phyloP scores from a whole-genome alignment of 2,797 vertebrate species.

The Passerculus sandwichensis region DNA sequence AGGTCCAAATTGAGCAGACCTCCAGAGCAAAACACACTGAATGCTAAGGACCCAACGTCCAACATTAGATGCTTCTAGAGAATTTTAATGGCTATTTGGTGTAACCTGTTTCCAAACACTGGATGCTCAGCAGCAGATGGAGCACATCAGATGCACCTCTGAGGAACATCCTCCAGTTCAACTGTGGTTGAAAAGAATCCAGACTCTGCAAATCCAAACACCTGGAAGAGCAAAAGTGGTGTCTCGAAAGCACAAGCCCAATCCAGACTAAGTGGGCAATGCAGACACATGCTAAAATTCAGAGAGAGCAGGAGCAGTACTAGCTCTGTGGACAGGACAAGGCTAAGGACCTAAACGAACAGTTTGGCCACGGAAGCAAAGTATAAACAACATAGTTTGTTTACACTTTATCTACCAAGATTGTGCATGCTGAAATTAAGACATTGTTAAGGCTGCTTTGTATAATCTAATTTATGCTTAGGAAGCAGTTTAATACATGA shows the following conservation, averaged over 20 bases:
- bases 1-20: background rate
- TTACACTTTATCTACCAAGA: background rate
- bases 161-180: background rate
- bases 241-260: background rate
- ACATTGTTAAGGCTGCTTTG: background rate
- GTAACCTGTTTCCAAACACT: background rate
- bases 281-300: background rate
- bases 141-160: background rate
- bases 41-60: background rate
- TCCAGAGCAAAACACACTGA: background rate
- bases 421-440: background rate
- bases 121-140: background rate
- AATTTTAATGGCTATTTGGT: background rate
- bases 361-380: background rate
- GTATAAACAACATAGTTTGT: background rate
- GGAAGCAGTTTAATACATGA: background rate
- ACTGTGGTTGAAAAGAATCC: background rate
- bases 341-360: background rate
- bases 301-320: background rate
- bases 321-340: background rate
- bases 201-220: background rate
- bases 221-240: background rate
- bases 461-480: background rate
- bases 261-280: background rate
- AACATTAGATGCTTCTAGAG: background rate